Conservation (phyloP, 2,797 vertebrate species). For the Oreortyx pictus region DNA sequence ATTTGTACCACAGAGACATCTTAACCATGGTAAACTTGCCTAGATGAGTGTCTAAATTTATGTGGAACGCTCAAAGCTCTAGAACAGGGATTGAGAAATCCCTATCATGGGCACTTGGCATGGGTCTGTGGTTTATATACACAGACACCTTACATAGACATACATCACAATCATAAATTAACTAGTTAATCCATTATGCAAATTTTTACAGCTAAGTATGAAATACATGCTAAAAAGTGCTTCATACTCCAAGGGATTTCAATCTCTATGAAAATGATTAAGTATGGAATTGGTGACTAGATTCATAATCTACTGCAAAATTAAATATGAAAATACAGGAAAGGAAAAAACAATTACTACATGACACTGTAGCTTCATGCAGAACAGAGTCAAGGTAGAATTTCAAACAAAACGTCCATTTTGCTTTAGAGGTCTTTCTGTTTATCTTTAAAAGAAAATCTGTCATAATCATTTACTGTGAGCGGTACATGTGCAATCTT, state of each 20-base stretch:
- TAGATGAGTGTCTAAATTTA: neutral
- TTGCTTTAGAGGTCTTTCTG: conserved; percentile 2
- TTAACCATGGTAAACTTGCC: neutral
- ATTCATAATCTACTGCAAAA: neutral
- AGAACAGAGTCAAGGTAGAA: conserved; percentile 33
- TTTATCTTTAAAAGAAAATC: neutral
- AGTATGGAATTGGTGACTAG: neutral
- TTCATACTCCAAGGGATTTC: conserved; percentile 34
- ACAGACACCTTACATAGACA: neutral
- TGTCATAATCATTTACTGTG: conserved; percentile 1
- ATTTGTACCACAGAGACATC: neutral
- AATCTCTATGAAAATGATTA: neutral
- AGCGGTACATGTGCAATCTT: neutral
- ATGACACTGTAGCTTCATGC: neutral
- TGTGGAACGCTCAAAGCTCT: neutral
- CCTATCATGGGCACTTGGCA: neutral
- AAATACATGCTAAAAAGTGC: conserved; percentile 5
- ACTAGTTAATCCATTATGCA: neutral
- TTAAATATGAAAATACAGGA: conserved; percentile 10
- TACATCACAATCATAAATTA: neutral
- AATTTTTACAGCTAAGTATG: conserved; percentile 35
- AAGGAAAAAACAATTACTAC: neutral
- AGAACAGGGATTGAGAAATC: neutral
- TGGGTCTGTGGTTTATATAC: neutral
- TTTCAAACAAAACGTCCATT: conserved; percentile 16